Base-by-base conservation (phyloP, 1,140 invertebrate species). In the Drosophila sproati region DNA sequence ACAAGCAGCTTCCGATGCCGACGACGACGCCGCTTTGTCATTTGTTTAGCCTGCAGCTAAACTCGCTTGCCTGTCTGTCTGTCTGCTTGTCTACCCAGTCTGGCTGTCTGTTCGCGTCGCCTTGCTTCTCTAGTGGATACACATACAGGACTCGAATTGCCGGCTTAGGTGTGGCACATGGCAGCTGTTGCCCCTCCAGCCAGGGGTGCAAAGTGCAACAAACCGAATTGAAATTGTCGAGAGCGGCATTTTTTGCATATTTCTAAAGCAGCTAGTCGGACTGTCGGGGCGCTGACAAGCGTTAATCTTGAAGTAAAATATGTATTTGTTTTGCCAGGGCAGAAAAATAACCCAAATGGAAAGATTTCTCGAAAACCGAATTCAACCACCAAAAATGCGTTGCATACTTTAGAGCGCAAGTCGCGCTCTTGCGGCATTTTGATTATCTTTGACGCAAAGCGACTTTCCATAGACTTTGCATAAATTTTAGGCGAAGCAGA, bases 31-130 rank as follows among this genome's bases (percentile, higher is more conserved):
- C 69, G 78, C 80, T 89, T 90, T 89, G 85, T 89, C 80, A 89
- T 85, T 89, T 85, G 85, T 89, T 89, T 89, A 72, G 85, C 85
- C 86, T 83, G 85, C 85, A 89, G 85, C 85, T 85, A 88, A 89
- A 89, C 85, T 89, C 83, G 85, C 85, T 70, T 88, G 73, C 74
- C 83, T 81, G 67, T 60, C 51, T 70, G 31, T 29, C 32, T 74
- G 63, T 55, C 48, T 69, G 5, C 20, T 20, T 20, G 20, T 20
- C 20, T 20, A 20, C 20, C 47, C 31, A 60, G 59, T 63, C 51
- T 57, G 20, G 34, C 66, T 66, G 48, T 62, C 45, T 12, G 32
- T 12, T 10, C 43, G 35, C 47, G 34, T 50, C 59, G 64, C 45
- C 34, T 73, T 75, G 35, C 34, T 76, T 51, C 54, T 54, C 52